phyloP scores from a whole-genome alignment of 2,113 vertebrate genomes.

The Formicarius rufipectus region DNA sequence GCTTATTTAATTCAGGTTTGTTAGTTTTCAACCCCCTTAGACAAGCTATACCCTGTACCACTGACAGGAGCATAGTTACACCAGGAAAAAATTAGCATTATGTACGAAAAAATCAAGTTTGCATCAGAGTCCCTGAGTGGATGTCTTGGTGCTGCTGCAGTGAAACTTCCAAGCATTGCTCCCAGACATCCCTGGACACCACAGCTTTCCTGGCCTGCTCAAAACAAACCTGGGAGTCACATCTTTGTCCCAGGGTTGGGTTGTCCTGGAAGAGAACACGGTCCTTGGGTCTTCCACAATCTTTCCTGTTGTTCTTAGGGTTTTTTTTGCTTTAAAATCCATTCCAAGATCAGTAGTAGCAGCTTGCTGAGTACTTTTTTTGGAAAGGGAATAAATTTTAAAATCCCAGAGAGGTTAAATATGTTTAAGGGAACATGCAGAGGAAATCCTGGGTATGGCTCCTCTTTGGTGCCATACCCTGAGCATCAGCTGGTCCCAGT shows the following conservation, averaged over 20 bases:
- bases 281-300: neutral
- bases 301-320: neutral
- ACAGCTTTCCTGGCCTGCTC: neutral
- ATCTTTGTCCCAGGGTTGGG: neutral
- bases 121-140: neutral
- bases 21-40: neutral
- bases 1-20: neutral
- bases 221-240: neutral
- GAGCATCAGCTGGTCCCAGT: neutral
- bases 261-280: neutral
- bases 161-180: neutral
- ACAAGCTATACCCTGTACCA: neutral
- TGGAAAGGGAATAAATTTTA: neutral
- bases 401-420: neutral
- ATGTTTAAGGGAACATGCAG: neutral
- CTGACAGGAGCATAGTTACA: neutral
- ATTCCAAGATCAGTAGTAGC: neutral
- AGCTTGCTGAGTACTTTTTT: neutral
- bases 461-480: rapidly evolving
- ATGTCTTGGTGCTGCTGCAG: neutral
- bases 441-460: neutral
- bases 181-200: neutral
- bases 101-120: neutral
- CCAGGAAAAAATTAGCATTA: neutral
- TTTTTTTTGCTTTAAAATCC: neutral